Evolutionary conservation across 1,140 invertebrate genomes (phyloP).

Genomic region (Alviniconcha marisindica): DNA sequence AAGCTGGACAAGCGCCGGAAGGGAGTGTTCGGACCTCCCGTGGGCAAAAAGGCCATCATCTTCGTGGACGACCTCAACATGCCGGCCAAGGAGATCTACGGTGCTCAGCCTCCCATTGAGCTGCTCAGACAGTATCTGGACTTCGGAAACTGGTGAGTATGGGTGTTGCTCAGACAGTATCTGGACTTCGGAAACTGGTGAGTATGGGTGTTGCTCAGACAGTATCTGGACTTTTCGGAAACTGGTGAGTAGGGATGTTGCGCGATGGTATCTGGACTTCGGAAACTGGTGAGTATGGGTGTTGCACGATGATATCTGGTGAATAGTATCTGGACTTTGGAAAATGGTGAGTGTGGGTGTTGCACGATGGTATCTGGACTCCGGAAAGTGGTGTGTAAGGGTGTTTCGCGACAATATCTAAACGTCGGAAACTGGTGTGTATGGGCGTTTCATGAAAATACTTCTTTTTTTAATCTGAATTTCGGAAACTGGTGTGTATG

Average conservation of each 20-base stretch:
- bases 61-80: slow-evolving; percentile 78
- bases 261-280: slow-evolving; percentile 67
- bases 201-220: slow-evolving; percentile 69
- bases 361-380: slow-evolving; percentile 76
- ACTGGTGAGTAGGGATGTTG: slow-evolving; percentile 72
- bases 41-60: slow-evolving; percentile 75
- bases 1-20: slow-evolving; percentile 74
- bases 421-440: slow-evolving; percentile 76
- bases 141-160: slow-evolving; percentile 75
- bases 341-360: slow-evolving; percentile 71
- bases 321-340: slow-evolving; percentile 76
- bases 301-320: too few relatives aligned
- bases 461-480: slow-evolving; percentile 52
- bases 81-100: slow-evolving; percentile 76
- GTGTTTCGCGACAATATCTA: slow-evolving; percentile 50
- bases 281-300: slow-evolving; percentile 73
- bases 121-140: slow-evolving; percentile 75
- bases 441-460: not conserved
- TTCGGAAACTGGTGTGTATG: slow-evolving; percentile 75
- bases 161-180: slow-evolving; percentile 71
- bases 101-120: slow-evolving; percentile 76
- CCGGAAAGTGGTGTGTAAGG: slow-evolving; percentile 74
- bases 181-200: slow-evolving; percentile 76
- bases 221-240: slow-evolving; percentile 74
- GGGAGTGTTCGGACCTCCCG: slow-evolving; percentile 75